Base-by-base conservation (phyloP, 2,888 invertebrate species). In the Tuta absoluta region DNA sequence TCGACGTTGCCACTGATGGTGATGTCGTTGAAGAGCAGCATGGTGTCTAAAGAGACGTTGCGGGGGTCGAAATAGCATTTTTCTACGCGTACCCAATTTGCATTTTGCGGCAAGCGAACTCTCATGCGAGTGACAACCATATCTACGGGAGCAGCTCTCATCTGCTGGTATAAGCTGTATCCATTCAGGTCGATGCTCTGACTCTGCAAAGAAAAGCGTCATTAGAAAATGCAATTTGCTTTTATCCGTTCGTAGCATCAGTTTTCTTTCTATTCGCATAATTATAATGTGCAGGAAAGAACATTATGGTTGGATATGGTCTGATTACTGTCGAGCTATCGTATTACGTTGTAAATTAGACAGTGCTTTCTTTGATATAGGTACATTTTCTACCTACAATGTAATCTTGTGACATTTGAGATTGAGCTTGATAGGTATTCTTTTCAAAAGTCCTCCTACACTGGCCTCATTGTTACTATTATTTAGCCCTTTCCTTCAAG, bases 1-100 rank as follows among this genome's bases (percentile, higher is more conserved):
- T 95, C 95, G 0, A 96, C 95, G 72, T 93, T 93, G 0, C 96
- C 96, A 67, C 95, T 95, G 61, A 96, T 95, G 0, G 96, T 95
- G 49, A 97, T 85, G 76, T 96, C 96, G 72, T 95, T 95, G 85
- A 97, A 96, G 12, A 95, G 88, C 0, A 97, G 90, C 77, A 95
- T 93, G 0, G 96, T 96, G 71, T 95, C 95, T 8, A 96, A 87
- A 12, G 95, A 95, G 7, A 94, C 93, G 78, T 95, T 96, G 69
- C 93, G 89, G 0, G 95, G 95, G 75, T 95, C 95, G 81, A 94
- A 97, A 71, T 94, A 93, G 78, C 96, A 96, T 77, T 93, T 94
- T 70, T 96, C 96, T 0, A 96, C 95, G 68, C 94, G 92, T 14
- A 95, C 95, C 95, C 95, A 95, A 77, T 92, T 89, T 76, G 91